These are phyloP conservation scores for Oikopleura dioica DNA, from an alignment of 23 tunicate species.

Conservation along the genomic window DNA sequence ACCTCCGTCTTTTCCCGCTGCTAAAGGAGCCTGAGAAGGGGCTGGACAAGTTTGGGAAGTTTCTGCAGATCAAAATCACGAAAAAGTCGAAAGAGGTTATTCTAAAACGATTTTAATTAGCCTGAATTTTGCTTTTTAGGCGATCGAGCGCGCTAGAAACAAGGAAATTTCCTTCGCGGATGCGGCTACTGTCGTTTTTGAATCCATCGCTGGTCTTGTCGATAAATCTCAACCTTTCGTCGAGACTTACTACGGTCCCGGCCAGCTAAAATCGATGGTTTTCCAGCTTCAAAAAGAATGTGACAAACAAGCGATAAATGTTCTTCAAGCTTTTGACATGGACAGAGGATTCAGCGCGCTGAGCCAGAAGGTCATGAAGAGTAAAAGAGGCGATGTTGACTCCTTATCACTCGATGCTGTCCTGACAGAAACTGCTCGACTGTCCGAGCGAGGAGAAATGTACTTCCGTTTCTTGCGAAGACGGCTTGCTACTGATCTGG, in stretches of 20 bases:
- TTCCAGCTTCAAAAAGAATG: conserved; percentile 61
- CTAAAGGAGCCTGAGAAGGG: conserved; percentile 82
- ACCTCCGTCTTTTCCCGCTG: conserved; percentile 63
- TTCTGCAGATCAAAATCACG: conserved; percentile 40
- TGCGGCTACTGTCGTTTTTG: conserved; percentile 45
- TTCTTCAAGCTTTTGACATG: neutral
- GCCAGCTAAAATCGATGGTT: conserved; percentile 50
- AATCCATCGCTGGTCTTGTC: conserved; percentile 63
- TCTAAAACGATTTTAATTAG: too few relatives aligned
- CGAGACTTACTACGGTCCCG: conserved; percentile 95
- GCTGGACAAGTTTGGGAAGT: conserved; percentile 37
- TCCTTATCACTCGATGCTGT: conserved; percentile 47
- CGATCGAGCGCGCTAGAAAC: too few relatives aligned
- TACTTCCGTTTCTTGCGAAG: conserved; percentile 65
- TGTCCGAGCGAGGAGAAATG: conserved; percentile 55
- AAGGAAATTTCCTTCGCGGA: conserved; percentile 59
- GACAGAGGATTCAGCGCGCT: neutral
- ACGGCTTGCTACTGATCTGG: conserved; percentile 58
- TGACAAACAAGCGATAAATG: conserved; percentile 32
- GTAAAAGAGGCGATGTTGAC: conserved; percentile 21
- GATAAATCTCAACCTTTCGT: conserved; percentile 90
- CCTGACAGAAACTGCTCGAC: conserved; percentile 47
- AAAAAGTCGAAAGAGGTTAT: conserved; percentile 48
- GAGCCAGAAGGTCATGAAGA: neutral
- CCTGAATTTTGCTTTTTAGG: too few relatives aligned